phyloP scores from a whole-genome alignment of 2,797 vertebrate genomes.

The Enteromius fasciolatus region DNA sequence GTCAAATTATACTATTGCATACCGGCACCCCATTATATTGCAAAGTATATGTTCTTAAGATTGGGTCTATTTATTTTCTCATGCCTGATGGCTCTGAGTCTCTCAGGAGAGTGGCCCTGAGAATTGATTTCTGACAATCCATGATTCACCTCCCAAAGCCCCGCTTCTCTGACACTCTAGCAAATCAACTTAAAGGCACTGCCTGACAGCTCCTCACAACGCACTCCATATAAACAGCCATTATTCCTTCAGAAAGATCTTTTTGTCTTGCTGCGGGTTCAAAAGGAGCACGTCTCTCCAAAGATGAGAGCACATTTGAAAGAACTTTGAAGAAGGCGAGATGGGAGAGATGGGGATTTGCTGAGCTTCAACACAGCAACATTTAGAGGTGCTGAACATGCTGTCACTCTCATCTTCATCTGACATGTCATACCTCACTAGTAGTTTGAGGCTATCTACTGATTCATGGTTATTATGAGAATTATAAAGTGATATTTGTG shows the following conservation, averaged over 20 bases:
- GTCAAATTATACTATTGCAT: conserved; percentile 74
- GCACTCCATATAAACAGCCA: conserved; percentile 75
- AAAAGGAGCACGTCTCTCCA: conserved; percentile 65
- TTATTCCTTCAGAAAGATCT: conserved; percentile 78
- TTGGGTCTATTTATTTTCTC: conserved; percentile 77
- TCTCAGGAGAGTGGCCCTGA: conserved; percentile 71
- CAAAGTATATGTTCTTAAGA: conserved; percentile 76
- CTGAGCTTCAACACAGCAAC: conserved; percentile 17
- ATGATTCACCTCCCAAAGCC: conserved; percentile 73
- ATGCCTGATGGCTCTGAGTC: conserved; percentile 72
- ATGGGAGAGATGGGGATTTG: conserved; percentile 34
- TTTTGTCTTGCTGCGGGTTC: conserved; percentile 74
- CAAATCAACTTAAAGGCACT: conserved; percentile 80
- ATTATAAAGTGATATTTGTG: neutral
- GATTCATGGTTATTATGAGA: conserved; percentile 21
- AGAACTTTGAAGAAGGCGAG: conserved; percentile 62
- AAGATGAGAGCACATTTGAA: conserved; percentile 62
- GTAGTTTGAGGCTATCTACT: conserved; percentile 1
- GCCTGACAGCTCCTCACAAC: conserved; percentile 75
- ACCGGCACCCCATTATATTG: conserved; percentile 68
- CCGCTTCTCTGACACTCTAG: conserved; percentile 71
- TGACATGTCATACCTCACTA: conserved; percentile 27
- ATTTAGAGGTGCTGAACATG: conserved; percentile 54
- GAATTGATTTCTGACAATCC: conserved; percentile 82
- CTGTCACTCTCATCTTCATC: conserved; percentile 45